Conservation (phyloP, 1,140 invertebrate genomes). For the Cyclargus thomasi region DNA sequence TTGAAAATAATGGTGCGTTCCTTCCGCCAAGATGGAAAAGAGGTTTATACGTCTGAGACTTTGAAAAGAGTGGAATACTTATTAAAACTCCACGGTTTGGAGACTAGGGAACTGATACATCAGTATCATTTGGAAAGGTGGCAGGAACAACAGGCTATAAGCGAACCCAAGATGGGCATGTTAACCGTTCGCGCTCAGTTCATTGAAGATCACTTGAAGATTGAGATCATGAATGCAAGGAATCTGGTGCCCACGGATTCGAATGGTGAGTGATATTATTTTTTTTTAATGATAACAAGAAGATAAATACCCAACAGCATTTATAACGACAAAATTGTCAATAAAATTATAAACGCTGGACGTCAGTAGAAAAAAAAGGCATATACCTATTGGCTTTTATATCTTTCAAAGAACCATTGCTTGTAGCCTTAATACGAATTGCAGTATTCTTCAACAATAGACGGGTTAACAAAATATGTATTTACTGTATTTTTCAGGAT, state of each 20-base stretch:
- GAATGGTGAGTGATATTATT: conserved; percentile 81
- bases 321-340: too few relatives aligned
- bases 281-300: too few relatives aligned
- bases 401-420: too few relatives aligned
- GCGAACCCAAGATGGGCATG: conserved; percentile 80
- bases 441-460: too few relatives aligned
- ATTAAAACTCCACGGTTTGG: conserved; percentile 87
- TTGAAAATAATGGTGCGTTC: conserved; percentile 89
- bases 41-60: conserved; percentile 73
- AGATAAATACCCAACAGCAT: too few relatives aligned
- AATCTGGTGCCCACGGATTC: conserved; percentile 91
- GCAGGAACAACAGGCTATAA: conserved; percentile 78
- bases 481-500: conserved; percentile 33
- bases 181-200: conserved; percentile 83
- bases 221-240: conserved; percentile 92
- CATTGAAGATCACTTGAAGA: conserved; percentile 75
- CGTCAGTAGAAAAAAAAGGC: too few relatives aligned
- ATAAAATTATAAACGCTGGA: too few relatives aligned
- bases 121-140: conserved; percentile 86
- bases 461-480: too few relatives aligned
- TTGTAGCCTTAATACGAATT: too few relatives aligned
- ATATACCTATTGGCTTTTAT: too few relatives aligned
- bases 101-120: conserved; percentile 91
- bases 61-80: conserved; percentile 81
- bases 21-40: conserved; percentile 85